Evolutionary conservation across 1,140 invertebrate species (phyloP).

Genomic region (Polypedilum vanderplanki): DNA sequence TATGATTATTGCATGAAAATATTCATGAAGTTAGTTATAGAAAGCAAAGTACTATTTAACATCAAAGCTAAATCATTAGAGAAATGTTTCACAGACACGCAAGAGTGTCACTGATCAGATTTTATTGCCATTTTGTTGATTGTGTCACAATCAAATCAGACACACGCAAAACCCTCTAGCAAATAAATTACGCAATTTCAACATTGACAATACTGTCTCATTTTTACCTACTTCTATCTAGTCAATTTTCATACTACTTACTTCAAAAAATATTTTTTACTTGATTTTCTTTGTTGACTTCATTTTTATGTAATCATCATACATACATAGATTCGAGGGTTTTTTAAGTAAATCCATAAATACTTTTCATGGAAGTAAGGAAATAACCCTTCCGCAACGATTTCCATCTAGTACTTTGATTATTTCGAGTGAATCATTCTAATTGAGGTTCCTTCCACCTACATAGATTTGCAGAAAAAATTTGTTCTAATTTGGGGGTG

Average conservation of each 20-base stretch:
- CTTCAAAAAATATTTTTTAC: too few species aligned
- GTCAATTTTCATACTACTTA: neutral
- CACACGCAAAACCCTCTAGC: neutral
- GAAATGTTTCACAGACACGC: slow-evolving; percentile 9
- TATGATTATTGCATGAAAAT: too few species aligned
- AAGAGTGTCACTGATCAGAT: slow-evolving; percentile 6
- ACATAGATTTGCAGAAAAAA: too few species aligned
- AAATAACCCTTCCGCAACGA: neutral
- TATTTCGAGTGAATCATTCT: too few species aligned
- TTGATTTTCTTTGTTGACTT: too few species aligned
- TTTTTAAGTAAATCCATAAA: neutral
- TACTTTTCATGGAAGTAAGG: neutral
- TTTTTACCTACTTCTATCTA: neutral
- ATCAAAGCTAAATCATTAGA: neutral
- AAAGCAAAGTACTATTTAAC: neutral
- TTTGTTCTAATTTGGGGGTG: too few species aligned
- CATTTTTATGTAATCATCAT: neutral
- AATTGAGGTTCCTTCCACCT: too few species aligned
- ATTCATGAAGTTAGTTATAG: too few species aligned
- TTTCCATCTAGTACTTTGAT: too few species aligned
- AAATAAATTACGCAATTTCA: slow-evolving; percentile 9
- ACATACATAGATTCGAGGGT: neutral
- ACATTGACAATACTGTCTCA: neutral
- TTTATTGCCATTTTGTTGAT: neutral
- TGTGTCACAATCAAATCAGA: slow-evolving; percentile 1